Conservation (phyloP, 1,140 invertebrate genomes). For the Drosophila elegans region DNA sequence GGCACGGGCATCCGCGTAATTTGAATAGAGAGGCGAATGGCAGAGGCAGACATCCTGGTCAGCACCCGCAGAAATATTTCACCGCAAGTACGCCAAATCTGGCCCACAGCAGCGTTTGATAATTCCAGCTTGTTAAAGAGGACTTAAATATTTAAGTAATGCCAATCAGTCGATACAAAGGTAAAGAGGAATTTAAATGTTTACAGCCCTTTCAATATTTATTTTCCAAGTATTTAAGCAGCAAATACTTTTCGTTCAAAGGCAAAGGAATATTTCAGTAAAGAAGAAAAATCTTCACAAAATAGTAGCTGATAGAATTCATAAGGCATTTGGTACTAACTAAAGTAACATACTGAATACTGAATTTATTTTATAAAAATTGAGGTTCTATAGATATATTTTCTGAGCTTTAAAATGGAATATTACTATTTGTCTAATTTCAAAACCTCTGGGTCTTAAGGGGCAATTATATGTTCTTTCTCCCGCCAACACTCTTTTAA, state of each 20-base stretch:
- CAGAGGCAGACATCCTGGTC: slow-evolving; percentile 13
- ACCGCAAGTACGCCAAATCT: slow-evolving; percentile 7
- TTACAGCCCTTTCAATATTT: slow-evolving; percentile 9
- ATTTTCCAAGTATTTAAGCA: background rate
- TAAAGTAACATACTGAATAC: too few species aligned
- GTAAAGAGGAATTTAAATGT: background rate
- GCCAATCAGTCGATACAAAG: slow-evolving; percentile 12
- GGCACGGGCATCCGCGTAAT: slow-evolving; percentile 11
- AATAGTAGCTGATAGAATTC: too few species aligned
- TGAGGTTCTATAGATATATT: too few species aligned
- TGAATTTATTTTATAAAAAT: too few species aligned
- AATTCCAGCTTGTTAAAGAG: slow-evolving; percentile 3
- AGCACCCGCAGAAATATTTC: slow-evolving; percentile 25
- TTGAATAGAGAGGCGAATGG: slow-evolving; percentile 1
- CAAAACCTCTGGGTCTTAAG: background rate
- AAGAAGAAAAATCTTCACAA: background rate
- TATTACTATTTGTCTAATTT: background rate
- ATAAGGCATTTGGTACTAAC: too few species aligned
- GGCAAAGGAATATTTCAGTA: too few species aligned
- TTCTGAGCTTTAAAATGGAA: too few species aligned
- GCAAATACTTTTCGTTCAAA: slow-evolving; percentile 7
- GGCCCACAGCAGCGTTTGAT: slow-evolving; percentile 6
- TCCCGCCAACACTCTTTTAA: slow-evolving; percentile 16
- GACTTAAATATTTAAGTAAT: slow-evolving; percentile 23
- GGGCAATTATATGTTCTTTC: background rate